Evolutionary conservation across 92 coral and sea anemone genomes (phyloP), one percentile per base, ranked within the genome.

Genomic region (Parazoanthus swiftii): DNA sequence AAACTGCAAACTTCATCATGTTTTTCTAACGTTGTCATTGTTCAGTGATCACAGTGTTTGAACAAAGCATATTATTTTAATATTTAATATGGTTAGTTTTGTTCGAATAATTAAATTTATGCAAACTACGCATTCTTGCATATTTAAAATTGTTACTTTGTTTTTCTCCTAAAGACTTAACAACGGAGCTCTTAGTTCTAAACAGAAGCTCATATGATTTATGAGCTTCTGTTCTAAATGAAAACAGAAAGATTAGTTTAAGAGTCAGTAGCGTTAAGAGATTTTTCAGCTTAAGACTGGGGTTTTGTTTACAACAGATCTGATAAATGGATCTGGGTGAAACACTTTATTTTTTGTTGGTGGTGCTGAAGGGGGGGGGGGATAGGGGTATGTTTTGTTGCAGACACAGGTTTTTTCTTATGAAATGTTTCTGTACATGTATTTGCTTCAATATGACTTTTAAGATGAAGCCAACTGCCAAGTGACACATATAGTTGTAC

Each of bases 121-220:
- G 67, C 82, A 50, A 79, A 79, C 8, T 18, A 79, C 14, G 16
- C 8, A 77, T 78, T 56, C 36, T 11, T 79, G 67, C 82, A 79
- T 79, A 26, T 46, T 48, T 46, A 50, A 54, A 54, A 13, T 54
- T 1, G 59, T 54, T 54, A 54, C 59, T 54, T 54, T 54, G 20
- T 13, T 54, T 13, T 54, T 11, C 59, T 13, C 14, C 59, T 54
- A 20, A 10, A 13, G 18, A 54, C 59, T 54, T 13, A 54, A 54
- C 59, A 13, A 14, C 59, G 14, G 59, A 54, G 59, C 59, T 54
- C 59, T 54, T 0, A 54, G 18, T 15, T 63, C 16, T 21, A 21
- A 63, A 63, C 33, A 29, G 33, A 29, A 29, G 33, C 33, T 29
- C 33, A 29, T 29, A 29, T 0, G 0, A 29, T 29, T 29, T 29